Conservation (phyloP, 2,797 vertebrate species). For the Gymnothorax reevesii region DNA sequence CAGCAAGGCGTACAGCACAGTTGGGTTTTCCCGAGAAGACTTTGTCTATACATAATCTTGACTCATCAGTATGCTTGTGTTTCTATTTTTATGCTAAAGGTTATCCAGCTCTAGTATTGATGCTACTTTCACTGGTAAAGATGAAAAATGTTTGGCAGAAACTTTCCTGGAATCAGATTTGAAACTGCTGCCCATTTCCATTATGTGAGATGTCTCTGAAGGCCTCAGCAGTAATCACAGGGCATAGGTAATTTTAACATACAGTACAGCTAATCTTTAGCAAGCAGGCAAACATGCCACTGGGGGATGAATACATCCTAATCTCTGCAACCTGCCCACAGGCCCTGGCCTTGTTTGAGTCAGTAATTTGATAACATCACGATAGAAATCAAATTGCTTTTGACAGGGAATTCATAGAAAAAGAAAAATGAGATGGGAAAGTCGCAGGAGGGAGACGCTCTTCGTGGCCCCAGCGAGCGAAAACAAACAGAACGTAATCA, state of each 20-base stretch:
- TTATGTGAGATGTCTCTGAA: not conserved
- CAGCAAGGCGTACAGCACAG: too few species aligned
- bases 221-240: not conserved
- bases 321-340: not conserved
- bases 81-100: not conserved
- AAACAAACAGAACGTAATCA: too few species aligned
- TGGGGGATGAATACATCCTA: not conserved
- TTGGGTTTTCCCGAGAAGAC: too few species aligned
- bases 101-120: not conserved
- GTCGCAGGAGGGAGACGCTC: not conserved
- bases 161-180: not conserved
- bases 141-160: not conserved
- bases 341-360: not conserved
- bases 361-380: not conserved
- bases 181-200: not conserved
- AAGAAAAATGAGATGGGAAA: not conserved
- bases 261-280: not conserved
- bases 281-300: not conserved
- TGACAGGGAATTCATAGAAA: constrained; percentile 8
- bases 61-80: not conserved
- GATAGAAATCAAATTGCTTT: constrained; percentile 8
- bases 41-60: too few species aligned
- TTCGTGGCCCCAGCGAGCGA: not conserved
- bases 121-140: not conserved
- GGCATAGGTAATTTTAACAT: not conserved